Percentiles rank a stretch among this genome's conserved stretches.
Evolutionary conservation across 2,888 invertebrate species (phyloP).

Genomic region (Coenonympha arcania): DNA sequence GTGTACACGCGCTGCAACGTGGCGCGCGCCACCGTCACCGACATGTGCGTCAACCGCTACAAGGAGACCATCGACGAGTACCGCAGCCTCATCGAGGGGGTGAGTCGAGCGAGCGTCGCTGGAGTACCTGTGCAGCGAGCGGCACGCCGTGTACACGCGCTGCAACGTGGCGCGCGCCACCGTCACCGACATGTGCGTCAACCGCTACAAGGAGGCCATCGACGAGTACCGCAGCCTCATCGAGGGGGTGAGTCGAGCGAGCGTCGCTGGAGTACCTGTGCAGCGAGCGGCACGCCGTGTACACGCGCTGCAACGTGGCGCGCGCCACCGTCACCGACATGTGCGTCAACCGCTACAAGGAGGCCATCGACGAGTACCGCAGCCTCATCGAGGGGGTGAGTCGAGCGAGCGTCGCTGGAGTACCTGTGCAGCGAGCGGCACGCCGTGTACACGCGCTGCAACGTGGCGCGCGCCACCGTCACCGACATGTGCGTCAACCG

Average conservation of each 20-base stretch:
- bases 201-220: conserved; percentile 79
- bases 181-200: conserved; percentile 91
- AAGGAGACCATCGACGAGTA: conserved; percentile 88
- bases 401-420: conserved; percentile 83
- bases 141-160: conserved; percentile 77
- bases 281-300: conserved; percentile 89
- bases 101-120: conserved; percentile 77
- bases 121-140: conserved; percentile 80
- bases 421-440: conserved; percentile 89
- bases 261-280: conserved; percentile 91
- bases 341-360: conserved; percentile 80
- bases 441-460: conserved; percentile 90
- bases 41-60: conserved; percentile 83
- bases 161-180: conserved; percentile 92
- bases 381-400: conserved; percentile 77
- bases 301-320: conserved; percentile 91
- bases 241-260: conserved; percentile 75
- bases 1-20: conserved; percentile 93
- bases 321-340: conserved; percentile 93
- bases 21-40: conserved; percentile 91
- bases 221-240: conserved; percentile 86
- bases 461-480: conserved; percentile 91
- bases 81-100: conserved; percentile 80
- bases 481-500: conserved; percentile 90
- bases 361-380: conserved; percentile 89